These are phyloP conservation scores for Orientallactaga bullata DNA, from an alignment of 2,113 vertebrate species.

Conservation along the genomic window DNA sequence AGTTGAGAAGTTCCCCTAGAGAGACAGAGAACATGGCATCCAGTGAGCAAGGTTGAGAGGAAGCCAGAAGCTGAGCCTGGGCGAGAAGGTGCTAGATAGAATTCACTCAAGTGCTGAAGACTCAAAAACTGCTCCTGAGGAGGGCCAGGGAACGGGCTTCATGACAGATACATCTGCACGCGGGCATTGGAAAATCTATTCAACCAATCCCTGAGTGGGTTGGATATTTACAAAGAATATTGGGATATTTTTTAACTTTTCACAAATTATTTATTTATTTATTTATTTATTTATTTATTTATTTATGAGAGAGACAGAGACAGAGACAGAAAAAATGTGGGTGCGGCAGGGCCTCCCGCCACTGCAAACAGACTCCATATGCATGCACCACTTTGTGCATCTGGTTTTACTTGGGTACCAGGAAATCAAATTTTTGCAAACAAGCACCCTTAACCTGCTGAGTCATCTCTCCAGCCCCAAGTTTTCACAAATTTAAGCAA, in stretches of 20 bases:
- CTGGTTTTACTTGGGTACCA: too few species aligned
- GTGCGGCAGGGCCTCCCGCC: too few species aligned
- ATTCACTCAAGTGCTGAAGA: accelerated
- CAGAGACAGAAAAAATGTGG: too few species aligned
- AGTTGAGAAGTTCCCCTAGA: not conserved
- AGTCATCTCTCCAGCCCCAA: not conserved
- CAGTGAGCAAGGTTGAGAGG: not conserved
- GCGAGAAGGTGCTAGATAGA: not conserved
- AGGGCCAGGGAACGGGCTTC: not conserved
- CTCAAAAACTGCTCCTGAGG: not conserved
- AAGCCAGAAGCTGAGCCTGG: not conserved
- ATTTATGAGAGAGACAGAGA: too few species aligned
- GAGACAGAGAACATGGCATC: not conserved
- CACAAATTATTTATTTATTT: too few species aligned
- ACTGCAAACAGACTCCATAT: too few species aligned
- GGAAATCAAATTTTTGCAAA: too few species aligned
- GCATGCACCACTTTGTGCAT: too few species aligned
- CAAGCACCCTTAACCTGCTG: too few species aligned
- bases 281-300: too few species aligned
- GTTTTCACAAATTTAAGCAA: not conserved
- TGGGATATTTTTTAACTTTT: not conserved
- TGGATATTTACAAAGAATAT: not conserved
- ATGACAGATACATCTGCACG: too few species aligned
- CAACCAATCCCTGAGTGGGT: too few species aligned
- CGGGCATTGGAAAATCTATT: not conserved